Conservation (phyloP, 1,140 invertebrate genomes). For the Phthorimaea operculella region DNA sequence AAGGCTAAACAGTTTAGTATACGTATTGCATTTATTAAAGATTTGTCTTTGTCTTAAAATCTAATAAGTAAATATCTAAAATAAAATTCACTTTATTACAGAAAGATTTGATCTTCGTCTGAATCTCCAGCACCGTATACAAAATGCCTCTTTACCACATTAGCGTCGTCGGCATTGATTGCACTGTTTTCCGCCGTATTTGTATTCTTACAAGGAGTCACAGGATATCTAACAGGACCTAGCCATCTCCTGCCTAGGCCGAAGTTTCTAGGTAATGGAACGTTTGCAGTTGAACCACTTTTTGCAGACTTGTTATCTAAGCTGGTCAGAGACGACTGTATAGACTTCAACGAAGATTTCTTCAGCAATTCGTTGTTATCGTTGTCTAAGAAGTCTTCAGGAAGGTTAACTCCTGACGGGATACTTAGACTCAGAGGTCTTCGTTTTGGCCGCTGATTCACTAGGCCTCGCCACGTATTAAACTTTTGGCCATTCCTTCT, state of each 20-base stretch:
- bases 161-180: slow-evolving; percentile 27
- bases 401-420: slow-evolving; percentile 47
- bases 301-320: slow-evolving; percentile 45
- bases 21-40: slow-evolving; percentile 21
- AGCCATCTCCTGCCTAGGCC: slow-evolving; percentile 68
- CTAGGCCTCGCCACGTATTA: slow-evolving; percentile 46
- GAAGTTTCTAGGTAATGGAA: slow-evolving; percentile 67
- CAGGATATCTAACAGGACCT: slow-evolving; percentile 71
- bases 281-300: slow-evolving; percentile 40
- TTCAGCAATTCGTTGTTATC: slow-evolving; percentile 28
- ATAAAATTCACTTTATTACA: slow-evolving; percentile 33
- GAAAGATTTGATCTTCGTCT: slow-evolving; percentile 67
- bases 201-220: slow-evolving; percentile 67
- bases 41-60: slow-evolving; percentile 20
- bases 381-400: slow-evolving; percentile 46
- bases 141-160: slow-evolving; percentile 53
- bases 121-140: slow-evolving; percentile 62
- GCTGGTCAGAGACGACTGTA: slow-evolving; percentile 52
- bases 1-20: neutral
- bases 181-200: slow-evolving; percentile 28
- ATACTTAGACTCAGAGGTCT: slow-evolving; percentile 62
- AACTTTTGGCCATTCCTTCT: slow-evolving; percentile 45
- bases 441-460: slow-evolving; percentile 36
- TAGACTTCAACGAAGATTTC: slow-evolving; percentile 47
- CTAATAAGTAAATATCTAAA: slow-evolving; percentile 18